These are phyloP conservation scores for Athetis lepigone DNA, from an alignment of 2,888 invertebrate species.

Conservation along the genomic window DNA sequence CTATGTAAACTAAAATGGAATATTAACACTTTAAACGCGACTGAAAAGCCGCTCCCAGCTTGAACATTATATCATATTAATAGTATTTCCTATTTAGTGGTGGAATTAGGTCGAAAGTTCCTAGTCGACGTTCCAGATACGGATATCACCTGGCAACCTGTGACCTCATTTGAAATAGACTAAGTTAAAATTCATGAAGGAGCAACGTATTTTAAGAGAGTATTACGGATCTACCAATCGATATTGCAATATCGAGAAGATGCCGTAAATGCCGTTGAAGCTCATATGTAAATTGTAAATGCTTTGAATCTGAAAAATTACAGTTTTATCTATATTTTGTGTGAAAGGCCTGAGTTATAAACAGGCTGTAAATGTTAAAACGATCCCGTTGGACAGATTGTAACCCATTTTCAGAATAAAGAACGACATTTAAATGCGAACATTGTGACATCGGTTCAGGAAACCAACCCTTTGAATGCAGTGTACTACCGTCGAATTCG, in stretches of 20 bases:
- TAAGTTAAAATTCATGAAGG: slow-evolving; percentile 29
- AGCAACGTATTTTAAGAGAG: slow-evolving; percentile 9
- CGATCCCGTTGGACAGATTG: not conserved
- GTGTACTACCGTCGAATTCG: not conserved
- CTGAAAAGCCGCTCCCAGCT: slow-evolving; percentile 29
- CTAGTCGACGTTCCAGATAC: slow-evolving; percentile 46
- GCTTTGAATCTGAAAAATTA: not conserved
- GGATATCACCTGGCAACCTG: slow-evolving; percentile 40
- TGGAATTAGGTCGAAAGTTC: slow-evolving; percentile 54
- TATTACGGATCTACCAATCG: slow-evolving; percentile 9
- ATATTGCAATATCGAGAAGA: slow-evolving; percentile 13
- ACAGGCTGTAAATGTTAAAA: too few relatives aligned
- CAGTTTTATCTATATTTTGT: too few relatives aligned
- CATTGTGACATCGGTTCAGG: slow-evolving; percentile 5
- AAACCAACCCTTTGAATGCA: slow-evolving; percentile 20
- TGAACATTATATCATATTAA: slow-evolving; percentile 38
- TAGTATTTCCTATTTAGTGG: slow-evolving; percentile 35
- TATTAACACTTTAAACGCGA: slow-evolving; percentile 9
- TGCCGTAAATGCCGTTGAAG: too few relatives aligned
- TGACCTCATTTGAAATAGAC: slow-evolving; percentile 51
- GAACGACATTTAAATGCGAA: not conserved
- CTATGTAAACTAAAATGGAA: not conserved
- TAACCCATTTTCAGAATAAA: slow-evolving; percentile 4
- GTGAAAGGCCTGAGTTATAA: too few relatives aligned
- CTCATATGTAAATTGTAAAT: too few relatives aligned